phyloP scores from a whole-genome alignment of 2,888 invertebrate species.

The Drosophila falleni region DNA sequence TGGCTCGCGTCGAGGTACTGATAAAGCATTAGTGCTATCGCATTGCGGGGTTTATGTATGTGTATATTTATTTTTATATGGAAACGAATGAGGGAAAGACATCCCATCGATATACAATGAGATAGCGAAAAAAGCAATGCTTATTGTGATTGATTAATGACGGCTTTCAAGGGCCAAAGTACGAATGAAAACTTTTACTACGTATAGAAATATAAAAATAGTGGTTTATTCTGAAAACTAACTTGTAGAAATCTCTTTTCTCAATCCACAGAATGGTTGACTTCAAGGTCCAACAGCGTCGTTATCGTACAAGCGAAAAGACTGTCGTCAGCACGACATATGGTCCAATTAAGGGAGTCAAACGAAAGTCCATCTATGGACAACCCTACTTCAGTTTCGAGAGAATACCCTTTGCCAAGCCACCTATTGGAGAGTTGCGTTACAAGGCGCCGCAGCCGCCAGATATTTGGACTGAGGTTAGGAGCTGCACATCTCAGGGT shows the following conservation, averaged over 20 bases:
- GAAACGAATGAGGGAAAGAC: constrained; percentile 27
- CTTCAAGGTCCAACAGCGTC: constrained; percentile 81
- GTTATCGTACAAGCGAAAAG: constrained; percentile 81
- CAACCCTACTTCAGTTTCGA: constrained; percentile 84
- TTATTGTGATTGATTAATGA: constrained; percentile 50
- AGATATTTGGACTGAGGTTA: constrained; percentile 85
- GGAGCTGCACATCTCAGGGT: constrained; percentile 85
- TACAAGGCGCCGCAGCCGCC: constrained; percentile 86
- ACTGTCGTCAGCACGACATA: constrained; percentile 82
- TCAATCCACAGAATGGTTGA: constrained; percentile 75
- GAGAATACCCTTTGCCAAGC: constrained; percentile 84
- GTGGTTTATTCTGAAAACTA: not conserved
- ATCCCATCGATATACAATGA: constrained; percentile 43
- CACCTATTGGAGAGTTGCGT: constrained; percentile 83
- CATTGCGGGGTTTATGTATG: constrained; percentile 1
- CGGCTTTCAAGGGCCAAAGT: constrained; percentile 12
- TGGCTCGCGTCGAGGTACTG: constrained; percentile 44
- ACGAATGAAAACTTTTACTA: not conserved
- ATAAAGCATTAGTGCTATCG: constrained; percentile 63
- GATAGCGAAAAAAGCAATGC: constrained; percentile 32
- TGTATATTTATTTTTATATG: constrained; percentile 8
- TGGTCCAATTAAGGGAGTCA: constrained; percentile 84
- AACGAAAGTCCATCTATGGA: constrained; percentile 84
- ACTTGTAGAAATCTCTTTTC: not conserved
- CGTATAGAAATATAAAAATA: not conserved